Evolutionary conservation across 1,140 invertebrate genomes (phyloP).

Genomic region (Drosophila triauraria): DNA sequence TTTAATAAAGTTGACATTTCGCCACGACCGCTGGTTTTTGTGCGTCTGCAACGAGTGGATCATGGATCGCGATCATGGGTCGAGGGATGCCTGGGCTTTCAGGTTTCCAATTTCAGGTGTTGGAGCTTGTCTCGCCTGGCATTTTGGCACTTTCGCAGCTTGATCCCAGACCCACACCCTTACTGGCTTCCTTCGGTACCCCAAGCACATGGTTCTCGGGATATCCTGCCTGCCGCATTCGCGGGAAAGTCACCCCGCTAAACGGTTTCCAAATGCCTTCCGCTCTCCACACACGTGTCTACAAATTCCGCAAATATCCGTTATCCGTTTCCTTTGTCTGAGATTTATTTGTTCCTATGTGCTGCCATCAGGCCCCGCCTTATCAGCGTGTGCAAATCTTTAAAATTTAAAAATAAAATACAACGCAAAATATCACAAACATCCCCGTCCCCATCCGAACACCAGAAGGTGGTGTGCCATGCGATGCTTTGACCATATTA

Average conservation of each 20-base stretch:
- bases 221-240: slow-evolving; percentile 48
- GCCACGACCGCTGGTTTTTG: slow-evolving; percentile 56
- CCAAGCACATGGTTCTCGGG: not conserved
- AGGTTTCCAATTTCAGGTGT: slow-evolving; percentile 57
- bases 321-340: slow-evolving; percentile 78
- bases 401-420: slow-evolving; percentile 72
- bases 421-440: slow-evolving; percentile 44
- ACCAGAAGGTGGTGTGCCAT: slow-evolving; percentile 24
- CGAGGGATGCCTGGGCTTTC: slow-evolving; percentile 13
- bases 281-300: slow-evolving; percentile 73
- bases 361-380: slow-evolving; percentile 18
- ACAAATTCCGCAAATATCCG: slow-evolving; percentile 81
- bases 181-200: not conserved
- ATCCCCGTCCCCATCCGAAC: slow-evolving; percentile 20
- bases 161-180: not conserved
- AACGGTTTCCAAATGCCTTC: slow-evolving; percentile 63
- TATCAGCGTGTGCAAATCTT: slow-evolving; percentile 77
- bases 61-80: slow-evolving; percentile 57
- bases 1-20: slow-evolving; percentile 83
- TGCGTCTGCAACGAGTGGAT: slow-evolving; percentile 69
- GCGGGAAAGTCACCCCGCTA: slow-evolving; percentile 64
- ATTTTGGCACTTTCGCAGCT: slow-evolving; percentile 73
- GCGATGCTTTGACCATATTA: slow-evolving; percentile 77
- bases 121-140: slow-evolving; percentile 77
- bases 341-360: slow-evolving; percentile 71